Evolutionary conservation across 2,113 vertebrate genomes (phyloP).

Genomic region (Xerus inauris): DNA sequence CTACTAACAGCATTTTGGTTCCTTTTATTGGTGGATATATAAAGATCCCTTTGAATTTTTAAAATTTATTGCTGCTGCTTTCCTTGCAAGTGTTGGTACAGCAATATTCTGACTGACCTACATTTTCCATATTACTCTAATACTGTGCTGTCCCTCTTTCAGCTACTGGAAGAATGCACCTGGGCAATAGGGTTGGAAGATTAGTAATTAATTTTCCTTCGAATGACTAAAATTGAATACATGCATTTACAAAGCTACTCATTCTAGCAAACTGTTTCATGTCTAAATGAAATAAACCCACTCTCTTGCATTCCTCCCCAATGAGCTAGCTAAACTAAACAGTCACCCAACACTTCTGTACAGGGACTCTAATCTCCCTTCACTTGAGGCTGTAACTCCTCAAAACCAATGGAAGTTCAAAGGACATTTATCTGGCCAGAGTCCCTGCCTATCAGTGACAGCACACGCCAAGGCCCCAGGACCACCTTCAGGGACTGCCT

Average conservation of each 20-base stretch:
- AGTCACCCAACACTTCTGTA: neutral
- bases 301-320: neutral
- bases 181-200: constrained; percentile 52
- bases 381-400: neutral
- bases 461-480: too few species aligned
- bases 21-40: constrained; percentile 75
- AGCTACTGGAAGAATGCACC: constrained; percentile 61
- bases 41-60: constrained; percentile 82
- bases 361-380: neutral
- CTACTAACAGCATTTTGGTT: constrained; percentile 71
- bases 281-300: constrained; percentile 32
- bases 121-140: constrained; percentile 72
- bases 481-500: too few species aligned
- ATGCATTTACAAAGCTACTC: constrained; percentile 12
- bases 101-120: constrained; percentile 80
- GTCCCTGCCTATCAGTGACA: too few species aligned
- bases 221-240: constrained; percentile 47
- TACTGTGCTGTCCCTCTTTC: constrained; percentile 60
- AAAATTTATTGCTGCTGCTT: constrained; percentile 72
- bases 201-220: constrained; percentile 74
- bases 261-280: constrained; percentile 44
- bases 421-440: neutral
- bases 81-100: constrained; percentile 71
- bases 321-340: neutral
- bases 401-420: neutral